A percentile compares a stretch with the other conserved stretches of the same genome.
These are phyloP conservation scores for Laodelphax striatellus DNA, from an alignment of 1,140 invertebrate species.

Conservation along the genomic window DNA sequence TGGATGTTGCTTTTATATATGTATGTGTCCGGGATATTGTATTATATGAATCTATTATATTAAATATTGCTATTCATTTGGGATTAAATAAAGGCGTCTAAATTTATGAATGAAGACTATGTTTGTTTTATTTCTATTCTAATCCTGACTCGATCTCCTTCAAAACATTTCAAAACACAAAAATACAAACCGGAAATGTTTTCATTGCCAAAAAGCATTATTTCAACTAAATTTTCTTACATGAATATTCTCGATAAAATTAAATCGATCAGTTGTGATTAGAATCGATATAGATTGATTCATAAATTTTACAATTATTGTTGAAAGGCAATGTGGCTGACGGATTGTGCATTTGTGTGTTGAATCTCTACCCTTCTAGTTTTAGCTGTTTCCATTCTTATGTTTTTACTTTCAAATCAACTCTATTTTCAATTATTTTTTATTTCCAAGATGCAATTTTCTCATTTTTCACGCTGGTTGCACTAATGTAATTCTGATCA, in stretches of 20 bases:
- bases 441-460: too few species aligned
- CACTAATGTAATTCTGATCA: too few species aligned
- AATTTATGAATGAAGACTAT: neutral
- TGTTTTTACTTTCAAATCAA: too few species aligned
- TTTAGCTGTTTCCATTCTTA: neutral
- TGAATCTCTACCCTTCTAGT: slow-evolving; percentile 10
- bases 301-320: neutral
- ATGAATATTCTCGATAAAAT: neutral
- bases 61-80: neutral
- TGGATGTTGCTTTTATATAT: slow-evolving; percentile 2
- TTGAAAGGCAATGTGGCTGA: slow-evolving; percentile 18
- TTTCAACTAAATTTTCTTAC: neutral
- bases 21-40: slow-evolving; percentile 5
- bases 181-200: slow-evolving; percentile 18
- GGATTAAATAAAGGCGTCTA: slow-evolving; percentile 4
- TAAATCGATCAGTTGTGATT: neutral
- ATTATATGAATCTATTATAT: neutral
- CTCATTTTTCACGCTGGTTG: too few species aligned
- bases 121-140: neutral
- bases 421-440: too few species aligned
- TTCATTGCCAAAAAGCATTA: slow-evolving; percentile 18
- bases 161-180: slow-evolving; percentile 19
- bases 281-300: neutral
- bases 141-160: neutral
- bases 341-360: slow-evolving; percentile 22